Evolutionary conservation across 2,797 vertebrate species (phyloP).

Genomic region (Pogonophryne albipinna): DNA sequence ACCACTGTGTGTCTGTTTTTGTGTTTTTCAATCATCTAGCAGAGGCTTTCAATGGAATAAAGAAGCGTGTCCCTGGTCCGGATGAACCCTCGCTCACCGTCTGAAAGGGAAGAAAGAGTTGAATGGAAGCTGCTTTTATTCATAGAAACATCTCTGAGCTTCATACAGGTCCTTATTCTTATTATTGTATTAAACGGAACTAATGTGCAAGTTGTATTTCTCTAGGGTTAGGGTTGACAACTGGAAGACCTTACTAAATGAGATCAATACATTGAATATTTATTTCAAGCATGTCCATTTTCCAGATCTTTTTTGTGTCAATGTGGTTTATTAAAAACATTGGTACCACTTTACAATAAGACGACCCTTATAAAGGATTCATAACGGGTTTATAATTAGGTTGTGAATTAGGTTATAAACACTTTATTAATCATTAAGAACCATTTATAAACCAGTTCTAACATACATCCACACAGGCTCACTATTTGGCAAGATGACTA

Average conservation of each 20-base stretch:
- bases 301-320: neutral
- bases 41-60: constrained; percentile 22
- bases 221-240: neutral
- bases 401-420: no score
- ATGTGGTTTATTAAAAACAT: neutral
- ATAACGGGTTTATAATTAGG: no score
- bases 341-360: no score
- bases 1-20: constrained; percentile 25
- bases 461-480: no score
- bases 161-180: neutral
- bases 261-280: neutral
- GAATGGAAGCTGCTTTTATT: constrained; percentile 28
- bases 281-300: neutral
- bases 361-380: no score
- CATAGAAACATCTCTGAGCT: neutral
- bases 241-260: neutral
- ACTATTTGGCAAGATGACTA: no score
- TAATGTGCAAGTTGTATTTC: constrained; percentile 12
- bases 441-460: no score
- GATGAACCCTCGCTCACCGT: constrained; percentile 17
- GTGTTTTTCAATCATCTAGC: constrained; percentile 21
- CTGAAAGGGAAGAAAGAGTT: constrained; percentile 16
- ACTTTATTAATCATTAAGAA: no score
- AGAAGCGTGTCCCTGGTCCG: constrained; percentile 33
- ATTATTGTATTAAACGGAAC: neutral